These are phyloP conservation scores for Phaethornis superciliosus DNA, from an alignment of 2,113 vertebrate genomes.

Conservation along the genomic window DNA sequence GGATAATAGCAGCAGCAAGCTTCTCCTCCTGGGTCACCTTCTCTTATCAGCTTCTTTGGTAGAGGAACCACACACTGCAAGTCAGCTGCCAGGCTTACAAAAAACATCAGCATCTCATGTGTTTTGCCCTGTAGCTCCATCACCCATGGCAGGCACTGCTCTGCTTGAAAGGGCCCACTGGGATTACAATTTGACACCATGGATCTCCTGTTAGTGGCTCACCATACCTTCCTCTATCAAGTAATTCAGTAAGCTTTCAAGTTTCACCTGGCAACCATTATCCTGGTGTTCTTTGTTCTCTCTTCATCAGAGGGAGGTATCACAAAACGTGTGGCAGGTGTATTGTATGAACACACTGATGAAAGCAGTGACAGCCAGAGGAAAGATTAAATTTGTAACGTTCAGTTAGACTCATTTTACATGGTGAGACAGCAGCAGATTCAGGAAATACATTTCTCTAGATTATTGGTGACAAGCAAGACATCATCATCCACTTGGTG, in stretches of 20 bases:
- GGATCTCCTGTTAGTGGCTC: rapidly evolving
- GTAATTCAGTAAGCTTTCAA: not conserved
- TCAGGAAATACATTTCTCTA: not conserved
- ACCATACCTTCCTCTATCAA: not conserved
- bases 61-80: not conserved
- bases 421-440: not conserved
- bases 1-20: not conserved
- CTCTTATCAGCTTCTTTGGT: not conserved
- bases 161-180: not conserved
- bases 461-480: not conserved
- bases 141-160: not conserved
- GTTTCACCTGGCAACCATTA: not conserved
- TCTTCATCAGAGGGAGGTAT: not conserved
- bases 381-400: not conserved
- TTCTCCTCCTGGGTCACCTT: not conserved
- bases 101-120: not conserved
- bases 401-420: not conserved
- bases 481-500: not conserved
- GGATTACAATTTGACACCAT: rapidly evolving
- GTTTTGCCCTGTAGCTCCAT: not conserved
- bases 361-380: not conserved
- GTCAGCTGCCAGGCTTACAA: not conserved
- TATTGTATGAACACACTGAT: not conserved
- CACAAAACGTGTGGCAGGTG: not conserved
- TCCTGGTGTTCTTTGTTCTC: not conserved